These are phyloP conservation scores for Diaprepes abbreviatus DNA, from an alignment of 2,888 invertebrate species.

Conservation along the genomic window DNA sequence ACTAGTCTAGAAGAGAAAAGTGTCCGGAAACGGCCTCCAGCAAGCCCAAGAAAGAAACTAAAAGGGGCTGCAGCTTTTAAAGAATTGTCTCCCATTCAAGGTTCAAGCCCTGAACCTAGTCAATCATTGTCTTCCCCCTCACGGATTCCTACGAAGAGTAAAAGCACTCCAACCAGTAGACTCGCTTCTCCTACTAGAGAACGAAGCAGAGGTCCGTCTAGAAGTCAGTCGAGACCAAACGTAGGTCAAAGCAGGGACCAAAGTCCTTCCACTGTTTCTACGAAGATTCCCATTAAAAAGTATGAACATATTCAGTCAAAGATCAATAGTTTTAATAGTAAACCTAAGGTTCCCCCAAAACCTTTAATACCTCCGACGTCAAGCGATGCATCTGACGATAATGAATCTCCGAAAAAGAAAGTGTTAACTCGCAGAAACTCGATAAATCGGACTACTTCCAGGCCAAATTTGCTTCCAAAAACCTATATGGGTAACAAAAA, in stretches of 20 bases:
- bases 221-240: constrained; percentile 52
- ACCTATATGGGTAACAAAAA: constrained; percentile 45
- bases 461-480: constrained; percentile 52
- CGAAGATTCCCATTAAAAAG: constrained; percentile 58
- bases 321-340: constrained; percentile 63
- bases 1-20: constrained; percentile 58
- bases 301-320: constrained; percentile 65
- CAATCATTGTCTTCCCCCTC: constrained; percentile 65
- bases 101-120: constrained; percentile 66
- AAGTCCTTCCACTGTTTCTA: constrained; percentile 60
- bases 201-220: constrained; percentile 53
- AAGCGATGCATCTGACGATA: constrained; percentile 57
- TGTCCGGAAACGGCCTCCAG: constrained; percentile 53
- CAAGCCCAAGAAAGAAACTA: constrained; percentile 55
- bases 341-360: constrained; percentile 66
- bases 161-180: constrained; percentile 61
- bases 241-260: constrained; percentile 58
- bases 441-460: constrained; percentile 55
- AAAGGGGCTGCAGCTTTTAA: constrained; percentile 59
- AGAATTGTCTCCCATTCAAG: constrained; percentile 63
- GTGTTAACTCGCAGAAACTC: constrained; percentile 56
- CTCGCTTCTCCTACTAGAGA: constrained; percentile 58
- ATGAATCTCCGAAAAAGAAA: constrained; percentile 51
- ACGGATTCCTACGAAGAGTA: constrained; percentile 59
- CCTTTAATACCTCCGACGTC: constrained; percentile 55